Evolutionary conservation across 2,113 vertebrate species (phyloP).

Genomic region (Raja brachyura): DNA sequence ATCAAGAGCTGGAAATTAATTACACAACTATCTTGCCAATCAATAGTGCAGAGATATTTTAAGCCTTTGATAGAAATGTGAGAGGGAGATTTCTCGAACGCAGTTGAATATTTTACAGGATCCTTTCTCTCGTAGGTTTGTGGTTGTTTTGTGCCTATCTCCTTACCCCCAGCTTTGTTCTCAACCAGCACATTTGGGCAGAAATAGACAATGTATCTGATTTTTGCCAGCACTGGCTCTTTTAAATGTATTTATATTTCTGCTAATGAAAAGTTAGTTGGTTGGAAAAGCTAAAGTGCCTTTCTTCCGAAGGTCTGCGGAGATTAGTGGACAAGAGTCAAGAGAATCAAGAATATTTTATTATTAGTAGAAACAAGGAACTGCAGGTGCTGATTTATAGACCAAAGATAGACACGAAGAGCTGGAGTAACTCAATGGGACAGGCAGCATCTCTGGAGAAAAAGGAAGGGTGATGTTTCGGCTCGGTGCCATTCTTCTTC

Average conservation of each 20-base stretch:
- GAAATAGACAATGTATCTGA: neutral
- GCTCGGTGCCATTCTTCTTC: too few species aligned
- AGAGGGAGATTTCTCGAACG: constrained; percentile 8
- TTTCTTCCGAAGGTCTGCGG: too few species aligned
- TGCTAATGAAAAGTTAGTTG: neutral
- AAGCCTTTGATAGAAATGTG: neutral
- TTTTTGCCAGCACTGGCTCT: neutral
- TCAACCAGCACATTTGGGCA: neutral
- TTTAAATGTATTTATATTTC: neutral
- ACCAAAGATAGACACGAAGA: too few species aligned
- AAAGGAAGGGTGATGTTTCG: too few species aligned
- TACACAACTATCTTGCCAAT: neutral
- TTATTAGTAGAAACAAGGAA: too few species aligned
- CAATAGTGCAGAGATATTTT: constrained; percentile 11
- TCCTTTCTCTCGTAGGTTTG: neutral
- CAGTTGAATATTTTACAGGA: neutral
- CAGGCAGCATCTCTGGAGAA: too few species aligned
- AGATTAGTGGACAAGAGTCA: too few species aligned
- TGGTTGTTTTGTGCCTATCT: neutral
- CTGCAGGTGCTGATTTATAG: too few species aligned
- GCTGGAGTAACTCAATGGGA: too few species aligned
- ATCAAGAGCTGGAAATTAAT: neutral
- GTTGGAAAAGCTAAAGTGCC: too few species aligned
- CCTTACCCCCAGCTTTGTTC: neutral
- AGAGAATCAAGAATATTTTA: too few species aligned